Percentiles rank a stretch among this genome's conserved stretches.
phyloP scores from a whole-genome alignment of 1,140 invertebrate genomes.

The Leptinotarsa defecta region DNA sequence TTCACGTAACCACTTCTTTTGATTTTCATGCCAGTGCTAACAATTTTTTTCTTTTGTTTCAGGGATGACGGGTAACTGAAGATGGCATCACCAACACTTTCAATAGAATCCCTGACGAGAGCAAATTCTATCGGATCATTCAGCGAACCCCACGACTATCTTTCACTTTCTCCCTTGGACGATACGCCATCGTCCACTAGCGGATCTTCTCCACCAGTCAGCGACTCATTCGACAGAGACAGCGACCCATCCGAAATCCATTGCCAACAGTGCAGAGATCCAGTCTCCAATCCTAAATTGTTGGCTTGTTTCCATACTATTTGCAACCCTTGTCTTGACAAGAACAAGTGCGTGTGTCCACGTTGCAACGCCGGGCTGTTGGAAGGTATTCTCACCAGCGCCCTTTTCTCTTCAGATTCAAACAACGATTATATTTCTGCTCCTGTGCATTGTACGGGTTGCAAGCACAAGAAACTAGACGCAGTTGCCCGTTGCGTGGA shows the following conservation, averaged over 20 bases:
- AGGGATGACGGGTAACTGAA: conserved; percentile 74
- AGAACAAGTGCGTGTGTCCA: conserved; percentile 82
- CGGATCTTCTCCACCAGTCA: conserved; percentile 79
- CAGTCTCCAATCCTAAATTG: conserved; percentile 72
- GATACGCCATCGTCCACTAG: conserved; percentile 79
- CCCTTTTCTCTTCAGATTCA: conserved; percentile 64
- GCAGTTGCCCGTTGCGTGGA: conserved; percentile 91
- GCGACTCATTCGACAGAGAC: conserved; percentile 70
- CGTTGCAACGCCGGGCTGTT: conserved; percentile 77
- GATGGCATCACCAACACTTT: conserved; percentile 84
- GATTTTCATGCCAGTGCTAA: neutral
- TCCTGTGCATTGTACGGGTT: conserved; percentile 79
- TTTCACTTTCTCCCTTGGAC: conserved; percentile 63
- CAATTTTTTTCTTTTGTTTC: conserved; percentile 51
- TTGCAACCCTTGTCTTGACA: conserved; percentile 79
- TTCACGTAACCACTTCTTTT: neutral
- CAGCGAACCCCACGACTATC: conserved; percentile 68
- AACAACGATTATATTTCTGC: conserved; percentile 52
- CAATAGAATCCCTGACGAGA: conserved; percentile 85
- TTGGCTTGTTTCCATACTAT: conserved; percentile 84
- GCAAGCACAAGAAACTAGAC: conserved; percentile 83
- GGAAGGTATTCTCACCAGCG: conserved; percentile 68
- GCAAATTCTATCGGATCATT: conserved; percentile 86
- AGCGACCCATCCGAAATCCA: conserved; percentile 63
- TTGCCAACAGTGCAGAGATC: conserved; percentile 83